Percentiles rank a stretch among this genome's conserved stretches.
phyloP scores from a whole-genome alignment of 1,140 invertebrate species.

The Caenorhabditis latens region DNA sequence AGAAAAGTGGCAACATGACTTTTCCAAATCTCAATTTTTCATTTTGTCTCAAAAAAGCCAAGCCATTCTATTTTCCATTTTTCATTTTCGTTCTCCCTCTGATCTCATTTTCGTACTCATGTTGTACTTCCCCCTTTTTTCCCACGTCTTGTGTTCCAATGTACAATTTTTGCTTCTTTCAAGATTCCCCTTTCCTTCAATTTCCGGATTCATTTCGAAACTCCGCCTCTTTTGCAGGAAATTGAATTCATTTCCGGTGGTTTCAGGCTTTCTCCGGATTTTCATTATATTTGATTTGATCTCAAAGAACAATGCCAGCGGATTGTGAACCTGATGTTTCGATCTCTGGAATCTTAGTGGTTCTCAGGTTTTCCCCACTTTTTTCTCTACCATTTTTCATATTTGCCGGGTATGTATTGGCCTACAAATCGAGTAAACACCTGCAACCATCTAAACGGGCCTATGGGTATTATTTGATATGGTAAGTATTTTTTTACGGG shows the following conservation, averaged over 20 bases:
- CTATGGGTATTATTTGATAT: conserved; percentile 13
- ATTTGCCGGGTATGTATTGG: conserved; percentile 10
- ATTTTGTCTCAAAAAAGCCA: too few species aligned
- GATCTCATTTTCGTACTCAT: too few species aligned
- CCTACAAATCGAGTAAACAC: conserved; percentile 31
- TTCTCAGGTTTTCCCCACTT: background rate
- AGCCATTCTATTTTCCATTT: too few species aligned
- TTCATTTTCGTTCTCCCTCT: too few species aligned
- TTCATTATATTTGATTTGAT: background rate
- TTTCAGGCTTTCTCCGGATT: background rate
- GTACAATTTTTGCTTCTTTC: too few species aligned
- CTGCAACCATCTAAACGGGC: background rate
- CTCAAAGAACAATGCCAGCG: background rate
- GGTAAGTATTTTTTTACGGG: background rate
- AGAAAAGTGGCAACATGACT: too few species aligned
- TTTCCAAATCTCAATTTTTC: too few species aligned
- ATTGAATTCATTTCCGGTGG: conserved; percentile 6
- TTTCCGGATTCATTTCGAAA: too few species aligned
- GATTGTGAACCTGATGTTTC: background rate
- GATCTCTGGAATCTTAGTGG: conserved; percentile 8
- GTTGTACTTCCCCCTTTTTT: too few species aligned
- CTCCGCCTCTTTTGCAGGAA: background rate
- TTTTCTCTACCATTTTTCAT: conserved; percentile 1
- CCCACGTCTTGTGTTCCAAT: too few species aligned
- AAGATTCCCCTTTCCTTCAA: too few species aligned